phyloP scores from a whole-genome alignment of 2,888 invertebrate species.

The Chesias legatella region DNA sequence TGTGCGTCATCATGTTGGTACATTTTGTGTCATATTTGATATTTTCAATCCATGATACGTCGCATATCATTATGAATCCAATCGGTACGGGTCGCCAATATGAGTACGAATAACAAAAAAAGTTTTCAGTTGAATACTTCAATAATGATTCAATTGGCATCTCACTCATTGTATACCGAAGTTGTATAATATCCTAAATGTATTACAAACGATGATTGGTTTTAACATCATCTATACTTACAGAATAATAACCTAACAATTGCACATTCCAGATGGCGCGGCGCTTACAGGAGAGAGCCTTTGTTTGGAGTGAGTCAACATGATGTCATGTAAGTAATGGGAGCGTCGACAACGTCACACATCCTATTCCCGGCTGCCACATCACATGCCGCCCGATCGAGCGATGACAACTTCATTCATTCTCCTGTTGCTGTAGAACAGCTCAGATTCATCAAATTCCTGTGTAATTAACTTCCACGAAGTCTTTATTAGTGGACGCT shows the following conservation, averaged over 20 bases:
- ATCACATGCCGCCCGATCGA: constrained; percentile 73
- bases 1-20: too few relatives aligned
- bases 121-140: too few relatives aligned
- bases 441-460: constrained; percentile 54
- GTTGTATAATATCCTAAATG: too few relatives aligned
- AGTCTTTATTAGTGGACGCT: constrained; percentile 16
- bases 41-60: too few relatives aligned
- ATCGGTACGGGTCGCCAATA: too few relatives aligned
- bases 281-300: constrained; percentile 39
- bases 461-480: constrained; percentile 46
- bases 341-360: constrained; percentile 64
- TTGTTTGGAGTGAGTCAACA: constrained; percentile 61
- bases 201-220: too few relatives aligned
- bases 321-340: constrained; percentile 72
- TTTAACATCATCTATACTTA: constrained; percentile 12
- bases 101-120: too few relatives aligned
- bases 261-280: constrained; percentile 53
- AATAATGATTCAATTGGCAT: too few relatives aligned
- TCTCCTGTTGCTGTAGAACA: constrained; percentile 50
- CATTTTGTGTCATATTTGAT: too few relatives aligned
- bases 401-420: constrained; percentile 77
- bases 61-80: too few relatives aligned
- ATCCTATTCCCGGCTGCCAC: constrained; percentile 62
- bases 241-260: constrained; percentile 27
- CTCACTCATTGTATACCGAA: too few relatives aligned